Evolutionary conservation across 2,797 vertebrate genomes (phyloP).

Genomic region (Tamandua tetradactyla): DNA sequence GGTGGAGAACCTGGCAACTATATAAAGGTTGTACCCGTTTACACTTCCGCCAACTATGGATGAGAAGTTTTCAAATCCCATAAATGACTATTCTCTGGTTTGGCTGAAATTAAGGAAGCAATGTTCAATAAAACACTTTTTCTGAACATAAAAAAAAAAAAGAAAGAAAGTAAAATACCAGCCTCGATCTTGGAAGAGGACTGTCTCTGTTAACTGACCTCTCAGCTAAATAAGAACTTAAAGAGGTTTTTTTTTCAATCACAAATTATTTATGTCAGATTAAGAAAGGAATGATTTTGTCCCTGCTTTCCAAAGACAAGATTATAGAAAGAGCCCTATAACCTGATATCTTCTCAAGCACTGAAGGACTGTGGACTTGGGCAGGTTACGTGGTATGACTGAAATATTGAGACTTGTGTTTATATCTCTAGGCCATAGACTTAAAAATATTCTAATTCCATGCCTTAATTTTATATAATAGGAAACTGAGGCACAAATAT

Average conservation of each 20-base stretch:
- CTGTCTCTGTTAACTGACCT: background rate
- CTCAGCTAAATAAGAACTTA: slow-evolving; percentile 25
- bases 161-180: slow-evolving; percentile 39
- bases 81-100: too few species aligned
- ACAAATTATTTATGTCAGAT: background rate
- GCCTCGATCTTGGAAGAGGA: slow-evolving; percentile 3
- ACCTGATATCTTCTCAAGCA: background rate
- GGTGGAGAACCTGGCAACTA: too few species aligned
- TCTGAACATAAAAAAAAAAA: too few species aligned
- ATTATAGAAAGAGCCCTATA: background rate
- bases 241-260: background rate
- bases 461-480: background rate
- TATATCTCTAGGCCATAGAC: background rate
- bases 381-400: slow-evolving; percentile 25
- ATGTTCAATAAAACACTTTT: too few species aligned
- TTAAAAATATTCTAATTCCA: slow-evolving; percentile 33
- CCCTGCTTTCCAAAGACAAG: background rate
- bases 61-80: too few species aligned
- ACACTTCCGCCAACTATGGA: too few species aligned
- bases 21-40: too few species aligned
- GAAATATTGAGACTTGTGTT: slow-evolving; percentile 19
- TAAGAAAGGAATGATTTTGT: background rate
- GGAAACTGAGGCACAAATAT: background rate
- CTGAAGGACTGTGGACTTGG: background rate
- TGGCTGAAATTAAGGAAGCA: too few species aligned